Evolutionary conservation across 92 coral and sea anemone species (phyloP).

Genomic region (Epizoanthus illoricatus): DNA sequence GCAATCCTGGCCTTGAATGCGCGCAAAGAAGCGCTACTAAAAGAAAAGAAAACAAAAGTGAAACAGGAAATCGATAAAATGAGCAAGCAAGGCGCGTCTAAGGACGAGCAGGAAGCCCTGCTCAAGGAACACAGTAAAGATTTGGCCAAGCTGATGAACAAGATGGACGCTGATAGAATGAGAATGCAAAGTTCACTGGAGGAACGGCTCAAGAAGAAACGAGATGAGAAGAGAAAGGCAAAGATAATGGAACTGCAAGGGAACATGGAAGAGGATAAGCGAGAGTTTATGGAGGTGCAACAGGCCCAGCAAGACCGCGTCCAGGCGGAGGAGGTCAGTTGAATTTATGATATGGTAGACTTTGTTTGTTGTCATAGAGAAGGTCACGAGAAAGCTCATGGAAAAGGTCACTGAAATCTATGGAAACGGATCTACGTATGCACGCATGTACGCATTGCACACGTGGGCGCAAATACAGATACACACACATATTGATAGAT

Average conservation of each 20-base stretch:
- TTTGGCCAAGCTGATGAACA: constrained; percentile 95
- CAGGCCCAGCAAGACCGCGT: constrained; percentile 85
- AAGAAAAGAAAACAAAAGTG: constrained; percentile 90
- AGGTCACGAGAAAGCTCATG: too few relatives aligned
- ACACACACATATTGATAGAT: too few relatives aligned
- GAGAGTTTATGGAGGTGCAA: constrained; percentile 79
- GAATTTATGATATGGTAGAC: neutral
- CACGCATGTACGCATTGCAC: too few relatives aligned
- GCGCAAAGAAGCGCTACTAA: constrained; percentile 91
- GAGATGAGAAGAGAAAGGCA: constrained; percentile 81
- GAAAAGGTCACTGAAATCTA: too few relatives aligned
- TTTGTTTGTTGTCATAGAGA: too few relatives aligned
- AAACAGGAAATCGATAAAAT: constrained; percentile 92
- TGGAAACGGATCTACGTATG: too few relatives aligned
- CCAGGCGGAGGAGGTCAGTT: constrained; percentile 52
- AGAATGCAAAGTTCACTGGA: constrained; percentile 99
- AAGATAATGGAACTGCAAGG: constrained; percentile 72
- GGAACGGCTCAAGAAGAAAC: constrained; percentile 84
- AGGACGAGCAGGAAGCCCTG: constrained; percentile 89
- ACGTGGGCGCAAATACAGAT: too few relatives aligned
- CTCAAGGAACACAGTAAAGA: constrained; percentile 98
- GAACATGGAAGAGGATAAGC: constrained; percentile 75
- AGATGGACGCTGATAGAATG: constrained; percentile 99
- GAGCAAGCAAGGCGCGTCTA: constrained; percentile 86
- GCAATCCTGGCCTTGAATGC: constrained; percentile 90